These are phyloP conservation scores for Troides aeacus DNA, from an alignment of 2,888 invertebrate species.

Conservation along the genomic window DNA sequence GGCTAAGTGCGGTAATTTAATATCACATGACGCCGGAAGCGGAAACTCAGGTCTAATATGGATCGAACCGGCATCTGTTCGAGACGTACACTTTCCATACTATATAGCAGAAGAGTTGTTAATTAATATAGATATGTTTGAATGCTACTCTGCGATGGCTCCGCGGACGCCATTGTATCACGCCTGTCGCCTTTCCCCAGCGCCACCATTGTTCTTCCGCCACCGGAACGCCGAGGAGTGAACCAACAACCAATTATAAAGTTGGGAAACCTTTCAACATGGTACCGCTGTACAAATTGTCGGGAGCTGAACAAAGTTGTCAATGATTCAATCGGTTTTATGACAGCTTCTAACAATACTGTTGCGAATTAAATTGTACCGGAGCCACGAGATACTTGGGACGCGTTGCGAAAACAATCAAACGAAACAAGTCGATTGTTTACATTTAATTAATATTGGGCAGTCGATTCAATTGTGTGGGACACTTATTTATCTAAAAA, in stretches of 20 bases:
- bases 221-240: conserved; percentile 17
- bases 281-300: conserved; percentile 37
- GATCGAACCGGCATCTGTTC: too few species aligned
- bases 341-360: conserved; percentile 29
- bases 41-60: too few species aligned
- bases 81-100: too few species aligned
- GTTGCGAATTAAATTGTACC: conserved; percentile 20
- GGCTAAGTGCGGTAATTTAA: too few species aligned
- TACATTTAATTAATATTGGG: conserved; percentile 22
- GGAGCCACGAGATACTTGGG: conserved; percentile 16
- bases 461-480: not conserved
- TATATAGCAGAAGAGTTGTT: too few species aligned
- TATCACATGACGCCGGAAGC: too few species aligned
- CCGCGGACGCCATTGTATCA: conserved; percentile 20
- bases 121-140: too few species aligned
- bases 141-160: conserved; percentile 9
- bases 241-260: conserved; percentile 59
- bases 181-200: conserved; percentile 19
- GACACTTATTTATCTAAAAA: not conserved
- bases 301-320: conserved; percentile 32
- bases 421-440: conserved; percentile 7
- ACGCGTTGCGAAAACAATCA: conserved; percentile 8
- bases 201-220: conserved; percentile 23
- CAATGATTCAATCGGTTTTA: conserved; percentile 39
- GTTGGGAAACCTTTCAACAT: conserved; percentile 42